Base-by-base conservation (phyloP, 2,888 invertebrate genomes). In the Drosophila ezoana region DNA sequence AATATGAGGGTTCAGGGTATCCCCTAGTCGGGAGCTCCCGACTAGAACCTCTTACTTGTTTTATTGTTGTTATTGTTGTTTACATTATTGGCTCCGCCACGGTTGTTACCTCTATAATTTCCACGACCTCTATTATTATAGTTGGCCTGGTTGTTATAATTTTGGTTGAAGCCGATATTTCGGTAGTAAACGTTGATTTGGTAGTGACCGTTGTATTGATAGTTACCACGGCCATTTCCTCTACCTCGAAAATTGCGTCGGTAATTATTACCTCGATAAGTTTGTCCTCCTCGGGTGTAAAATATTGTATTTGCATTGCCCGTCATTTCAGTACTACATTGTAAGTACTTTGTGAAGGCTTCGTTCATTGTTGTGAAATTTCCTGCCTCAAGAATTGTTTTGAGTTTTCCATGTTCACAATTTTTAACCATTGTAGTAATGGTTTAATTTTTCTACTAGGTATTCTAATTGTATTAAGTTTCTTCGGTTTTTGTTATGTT, bases 151-250 rank as follows among this genome's bases (percentile, higher is more conserved):
- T 14, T 37, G 8, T 40, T 40, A 14, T 16, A 14, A 40, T 40
- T 40, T 14, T 38, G n/a, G 11, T n/a, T n/a, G 4, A n/a, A 3
- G 37, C 37, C n/a, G 37, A n/a, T 37, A 38, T n/a, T 38, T 20
- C 0, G 3, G 20, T 20, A 3, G 20, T 20, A n/a, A n/a, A n/a
- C 1, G 20, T 20, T 20, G 20, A 2, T 20, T 20, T 20, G 20
- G 20, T 20, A 3, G 37, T n/a, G 37, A 37, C 10, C 10, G 10
- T 37, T 37, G 16, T 41, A 18, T 1, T 41, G 16, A 41, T 41
- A 41, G 9, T 41, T 16, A 18, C 41, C 41, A 18, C 41, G 41
- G 16, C 41, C 18, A 41, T 41, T 41, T 16, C 41, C 41, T 41
- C 41, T 41, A 41, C 41, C 18, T 18, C 41, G 41, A 18, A 9